Percentiles rank a stretch among this genome's conserved stretches.
Conservation (phyloP, 2,888 invertebrate genomes). For the Idaea dimidiata region DNA sequence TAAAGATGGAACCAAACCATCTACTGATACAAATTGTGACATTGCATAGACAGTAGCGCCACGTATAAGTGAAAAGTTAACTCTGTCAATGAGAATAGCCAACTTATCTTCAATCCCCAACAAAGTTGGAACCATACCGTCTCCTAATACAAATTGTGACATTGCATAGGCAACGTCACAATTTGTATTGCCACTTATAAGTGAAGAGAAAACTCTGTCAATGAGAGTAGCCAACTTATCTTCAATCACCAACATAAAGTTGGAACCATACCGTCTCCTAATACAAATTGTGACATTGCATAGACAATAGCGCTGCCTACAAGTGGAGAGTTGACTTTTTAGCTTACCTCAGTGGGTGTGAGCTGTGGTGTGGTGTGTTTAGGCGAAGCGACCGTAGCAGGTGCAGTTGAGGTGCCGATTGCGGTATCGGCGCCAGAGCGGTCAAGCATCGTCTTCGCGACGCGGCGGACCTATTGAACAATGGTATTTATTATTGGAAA, state of each 20-base stretch:
- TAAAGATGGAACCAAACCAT: background rate
- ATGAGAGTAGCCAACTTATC: too few relatives aligned
- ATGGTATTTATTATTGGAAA: background rate
- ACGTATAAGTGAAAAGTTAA: too few relatives aligned
- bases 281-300: background rate
- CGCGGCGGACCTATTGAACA: slow-evolving; percentile 16
- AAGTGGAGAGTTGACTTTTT: background rate
- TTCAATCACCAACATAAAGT: too few relatives aligned
- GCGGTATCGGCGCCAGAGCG: slow-evolving; percentile 16
- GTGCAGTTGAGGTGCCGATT: slow-evolving; percentile 22
- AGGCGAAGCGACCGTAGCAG: slow-evolving; percentile 5
- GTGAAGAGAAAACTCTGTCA: too few relatives aligned
- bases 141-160: too few relatives aligned
- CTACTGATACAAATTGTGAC: background rate
- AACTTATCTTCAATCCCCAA: too few relatives aligned
- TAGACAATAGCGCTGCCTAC: background rate
- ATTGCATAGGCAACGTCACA: background rate
- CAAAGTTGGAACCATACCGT: too few relatives aligned
- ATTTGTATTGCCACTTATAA: too few relatives aligned
- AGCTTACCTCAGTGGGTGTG: background rate
- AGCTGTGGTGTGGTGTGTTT: background rate
- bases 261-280: too few relatives aligned
- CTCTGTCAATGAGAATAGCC: too few relatives aligned
- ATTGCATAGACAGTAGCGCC: background rate
- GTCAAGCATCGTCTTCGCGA: slow-evolving; percentile 19